phyloP scores from a whole-genome alignment of 2,113 vertebrate species.

The Chamaetylas fuelleborni region DNA sequence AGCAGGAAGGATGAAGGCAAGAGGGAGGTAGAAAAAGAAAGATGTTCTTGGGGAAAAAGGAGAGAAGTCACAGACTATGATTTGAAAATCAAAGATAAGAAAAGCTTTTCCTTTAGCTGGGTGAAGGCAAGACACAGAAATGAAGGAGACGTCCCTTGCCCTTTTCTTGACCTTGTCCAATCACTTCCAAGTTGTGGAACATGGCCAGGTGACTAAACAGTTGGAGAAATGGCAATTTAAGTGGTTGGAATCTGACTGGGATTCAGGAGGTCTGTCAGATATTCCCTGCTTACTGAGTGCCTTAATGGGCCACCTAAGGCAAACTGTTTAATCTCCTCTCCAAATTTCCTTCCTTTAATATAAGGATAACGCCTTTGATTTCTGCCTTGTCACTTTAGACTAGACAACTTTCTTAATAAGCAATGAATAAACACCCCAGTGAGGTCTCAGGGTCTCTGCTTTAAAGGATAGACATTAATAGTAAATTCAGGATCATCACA shows the following conservation, averaged over 20 bases:
- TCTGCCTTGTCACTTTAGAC: background rate
- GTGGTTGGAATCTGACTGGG: background rate
- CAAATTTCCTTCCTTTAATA: background rate
- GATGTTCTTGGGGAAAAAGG: background rate
- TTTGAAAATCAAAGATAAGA: background rate
- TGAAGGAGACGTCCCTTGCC: background rate
- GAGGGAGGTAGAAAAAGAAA: slow-evolving; percentile 16
- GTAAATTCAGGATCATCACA: background rate
- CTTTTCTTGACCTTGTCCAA: background rate
- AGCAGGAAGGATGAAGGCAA: background rate
- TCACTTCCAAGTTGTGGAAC: background rate
- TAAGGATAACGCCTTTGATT: background rate
- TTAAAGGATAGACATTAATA: background rate
- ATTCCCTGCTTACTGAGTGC: background rate
- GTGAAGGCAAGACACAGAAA: background rate
- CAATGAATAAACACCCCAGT: background rate
- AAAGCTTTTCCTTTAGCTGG: background rate
- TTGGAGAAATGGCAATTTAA: background rate
- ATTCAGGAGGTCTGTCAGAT: background rate
- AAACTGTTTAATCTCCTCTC: background rate
- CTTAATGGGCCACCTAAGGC: background rate
- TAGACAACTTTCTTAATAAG: background rate
- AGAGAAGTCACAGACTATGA: background rate
- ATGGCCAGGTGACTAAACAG: background rate
- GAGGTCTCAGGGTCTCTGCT: background rate